Conservation (phyloP, 2,113 vertebrate species). For the Bagarius yarrelli region DNA sequence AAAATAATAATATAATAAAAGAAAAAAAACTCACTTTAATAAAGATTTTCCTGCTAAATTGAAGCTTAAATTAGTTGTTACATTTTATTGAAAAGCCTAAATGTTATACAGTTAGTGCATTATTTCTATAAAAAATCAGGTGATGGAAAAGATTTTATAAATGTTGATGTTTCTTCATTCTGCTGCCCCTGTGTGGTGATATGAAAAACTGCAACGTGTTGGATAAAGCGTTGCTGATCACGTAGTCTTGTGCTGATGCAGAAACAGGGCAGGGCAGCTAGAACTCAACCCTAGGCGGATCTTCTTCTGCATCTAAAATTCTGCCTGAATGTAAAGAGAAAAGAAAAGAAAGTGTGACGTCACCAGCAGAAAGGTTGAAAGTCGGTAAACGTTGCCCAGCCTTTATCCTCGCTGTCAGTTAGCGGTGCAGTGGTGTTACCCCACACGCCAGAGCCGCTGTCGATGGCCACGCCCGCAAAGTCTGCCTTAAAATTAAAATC, state of each 20-base stretch:
- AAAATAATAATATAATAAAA: conserved; percentile 19
- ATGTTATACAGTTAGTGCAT: too few species aligned
- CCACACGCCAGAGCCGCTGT: conserved; percentile 78
- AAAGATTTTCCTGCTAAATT: background rate
- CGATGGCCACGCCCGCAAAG: conserved; percentile 50
- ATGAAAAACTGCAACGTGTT: background rate
- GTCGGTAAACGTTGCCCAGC: conserved; percentile 90
- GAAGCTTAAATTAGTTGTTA: background rate
- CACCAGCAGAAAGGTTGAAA: conserved; percentile 96
- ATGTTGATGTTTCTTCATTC: too few species aligned
- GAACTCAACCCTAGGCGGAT: too few species aligned
- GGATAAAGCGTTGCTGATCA: background rate
- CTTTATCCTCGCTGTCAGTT: conserved; percentile 77
- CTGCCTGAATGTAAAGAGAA: too few species aligned
- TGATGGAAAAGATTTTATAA: too few species aligned
- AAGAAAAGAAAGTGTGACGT: conserved; percentile 42
- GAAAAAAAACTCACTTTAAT: too few species aligned
- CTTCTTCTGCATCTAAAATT: too few species aligned
- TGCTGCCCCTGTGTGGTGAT: background rate
- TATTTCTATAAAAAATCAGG: background rate
- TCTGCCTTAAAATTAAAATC: conserved; percentile 58
- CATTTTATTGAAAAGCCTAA: too few species aligned
- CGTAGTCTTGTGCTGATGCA: background rate
- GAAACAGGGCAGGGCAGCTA: background rate
- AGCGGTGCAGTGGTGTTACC: conserved; percentile 64